Conservation (phyloP, 1,140 invertebrate species). For the Artemia franciscana region DNA sequence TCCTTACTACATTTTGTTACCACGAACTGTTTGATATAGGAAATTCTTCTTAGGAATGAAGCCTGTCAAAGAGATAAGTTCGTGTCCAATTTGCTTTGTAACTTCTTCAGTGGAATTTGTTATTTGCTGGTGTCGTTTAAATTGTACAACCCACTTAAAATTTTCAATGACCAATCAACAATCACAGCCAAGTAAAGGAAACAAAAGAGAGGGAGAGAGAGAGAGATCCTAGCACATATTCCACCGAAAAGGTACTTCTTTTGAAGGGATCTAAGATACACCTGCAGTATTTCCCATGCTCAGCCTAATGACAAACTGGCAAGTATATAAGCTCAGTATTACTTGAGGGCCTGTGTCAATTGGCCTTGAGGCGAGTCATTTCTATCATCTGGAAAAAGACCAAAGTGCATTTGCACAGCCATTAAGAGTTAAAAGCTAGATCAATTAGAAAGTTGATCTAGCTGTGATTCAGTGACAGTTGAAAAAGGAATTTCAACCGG, state of each 20-base stretch:
- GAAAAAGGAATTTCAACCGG: neutral
- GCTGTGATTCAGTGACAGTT: neutral
- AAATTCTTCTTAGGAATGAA: too few relatives aligned
- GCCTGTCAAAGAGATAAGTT: too few relatives aligned
- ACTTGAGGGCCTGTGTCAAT: neutral
- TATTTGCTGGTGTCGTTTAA: too few relatives aligned
- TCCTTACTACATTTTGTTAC: too few relatives aligned
- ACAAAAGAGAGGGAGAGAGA: too few relatives aligned
- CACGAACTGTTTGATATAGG: too few relatives aligned
- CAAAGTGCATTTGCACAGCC: neutral
- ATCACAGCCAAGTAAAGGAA: too few relatives aligned
- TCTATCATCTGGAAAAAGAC: neutral
- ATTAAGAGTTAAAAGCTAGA: neutral
- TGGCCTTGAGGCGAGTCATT: neutral
- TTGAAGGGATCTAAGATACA: neutral
- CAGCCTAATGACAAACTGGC: neutral
- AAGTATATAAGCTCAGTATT: neutral
- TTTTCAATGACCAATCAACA: too few relatives aligned
- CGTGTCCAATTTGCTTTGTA: too few relatives aligned
- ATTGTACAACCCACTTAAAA: too few relatives aligned
- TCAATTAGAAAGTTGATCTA: neutral
- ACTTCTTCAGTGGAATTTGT: too few relatives aligned
- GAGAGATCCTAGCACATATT: neutral
- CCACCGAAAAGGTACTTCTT: neutral
- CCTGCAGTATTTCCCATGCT: neutral